Base-by-base conservation (phyloP, 2,797 vertebrate species). In the Anas acuta region DNA sequence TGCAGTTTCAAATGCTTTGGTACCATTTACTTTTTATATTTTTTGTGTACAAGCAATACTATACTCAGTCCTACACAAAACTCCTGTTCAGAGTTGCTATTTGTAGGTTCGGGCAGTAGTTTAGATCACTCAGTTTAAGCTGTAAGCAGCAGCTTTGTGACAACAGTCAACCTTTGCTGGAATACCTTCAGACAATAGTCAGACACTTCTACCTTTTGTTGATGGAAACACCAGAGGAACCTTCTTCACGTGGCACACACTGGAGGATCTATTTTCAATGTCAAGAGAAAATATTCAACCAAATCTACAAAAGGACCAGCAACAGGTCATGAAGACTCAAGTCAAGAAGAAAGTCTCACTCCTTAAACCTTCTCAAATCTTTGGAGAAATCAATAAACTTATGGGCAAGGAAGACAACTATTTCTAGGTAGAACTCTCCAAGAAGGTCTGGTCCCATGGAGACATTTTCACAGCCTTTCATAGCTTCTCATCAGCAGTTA, bases 161-260 rank as follows among this genome's bases (percentile, higher is more conserved):
- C 41, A 71, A 26, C 1, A 23, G 18, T 25, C 53, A 73, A 3
- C 11, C 28, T 69, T 47, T 25, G 21, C 20, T 39, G 41, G 26
- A 87, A 92, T 1, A 57, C 13, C 13, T 58, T 58, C 58, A 66
- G 7, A 8, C 0, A 0, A 2, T 47, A 20, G 4, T 20, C 14
- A 54, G 7, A 35, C 35, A 51, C 41, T 49, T 64, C 69, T 54
- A 37, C 53, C 35, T 43, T 43, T 23, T 22, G 53, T 33, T 26
- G 61, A 61, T 39, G 37, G 45, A 74, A 61, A 61, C 23, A 14
- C 25, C 39, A 33, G 39, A 56, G 56, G 16, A 61, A 33, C n/a
- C 30, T 45, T 13, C 33, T 26, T 49, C 11, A 62, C 9, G 10
- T 1, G 2, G 78, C 64, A 56, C 19, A 25, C 20, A 2, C 26